phyloP scores from a whole-genome alignment of 2,888 invertebrate species.

The Adineta ricciae region DNA sequence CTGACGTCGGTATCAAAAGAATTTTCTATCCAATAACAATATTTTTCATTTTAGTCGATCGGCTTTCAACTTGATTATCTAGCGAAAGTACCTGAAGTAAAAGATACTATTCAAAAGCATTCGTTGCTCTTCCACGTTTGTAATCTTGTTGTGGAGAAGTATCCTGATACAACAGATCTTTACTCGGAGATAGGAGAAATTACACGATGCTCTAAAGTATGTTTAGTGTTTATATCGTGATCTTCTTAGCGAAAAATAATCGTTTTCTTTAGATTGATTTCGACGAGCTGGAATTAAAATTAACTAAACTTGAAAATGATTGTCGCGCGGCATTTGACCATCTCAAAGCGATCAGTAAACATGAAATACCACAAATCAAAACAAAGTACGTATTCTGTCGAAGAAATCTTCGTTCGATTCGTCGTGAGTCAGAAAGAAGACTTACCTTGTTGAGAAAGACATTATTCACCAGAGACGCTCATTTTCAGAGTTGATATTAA shows the following conservation, averaged over 20 bases:
- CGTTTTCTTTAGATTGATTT: constrained; percentile 70
- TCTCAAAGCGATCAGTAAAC: constrained; percentile 82
- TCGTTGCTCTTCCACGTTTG: constrained; percentile 90
- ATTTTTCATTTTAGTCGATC: constrained; percentile 59
- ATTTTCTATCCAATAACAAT: too few relatives aligned
- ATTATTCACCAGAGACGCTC: background rate
- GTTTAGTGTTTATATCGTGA: constrained; percentile 34
- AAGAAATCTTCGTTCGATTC: too few relatives aligned
- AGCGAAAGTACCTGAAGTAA: constrained; percentile 85
- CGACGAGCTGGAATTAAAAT: constrained; percentile 73
- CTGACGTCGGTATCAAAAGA: constrained; percentile 51
- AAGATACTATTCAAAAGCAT: constrained; percentile 97
- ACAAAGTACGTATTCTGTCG: background rate
- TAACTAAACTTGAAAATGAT: constrained; percentile 78
- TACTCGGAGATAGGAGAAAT: constrained; percentile 67
- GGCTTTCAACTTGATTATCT: constrained; percentile 96
- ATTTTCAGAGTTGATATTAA: constrained; percentile 17
- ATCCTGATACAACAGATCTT: constrained; percentile 84
- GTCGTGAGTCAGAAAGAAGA: too few relatives aligned
- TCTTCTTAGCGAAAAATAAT: background rate
- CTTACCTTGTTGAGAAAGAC: too few relatives aligned
- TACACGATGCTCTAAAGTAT: constrained; percentile 59
- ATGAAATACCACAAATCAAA: constrained; percentile 56
- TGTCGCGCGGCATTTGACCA: constrained; percentile 96
- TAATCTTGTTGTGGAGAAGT: constrained; percentile 90